Evolutionary conservation across 1,140 invertebrate genomes (phyloP), one percentile per base, ranked within the genome.

Genomic region (Cylas formicarius): DNA sequence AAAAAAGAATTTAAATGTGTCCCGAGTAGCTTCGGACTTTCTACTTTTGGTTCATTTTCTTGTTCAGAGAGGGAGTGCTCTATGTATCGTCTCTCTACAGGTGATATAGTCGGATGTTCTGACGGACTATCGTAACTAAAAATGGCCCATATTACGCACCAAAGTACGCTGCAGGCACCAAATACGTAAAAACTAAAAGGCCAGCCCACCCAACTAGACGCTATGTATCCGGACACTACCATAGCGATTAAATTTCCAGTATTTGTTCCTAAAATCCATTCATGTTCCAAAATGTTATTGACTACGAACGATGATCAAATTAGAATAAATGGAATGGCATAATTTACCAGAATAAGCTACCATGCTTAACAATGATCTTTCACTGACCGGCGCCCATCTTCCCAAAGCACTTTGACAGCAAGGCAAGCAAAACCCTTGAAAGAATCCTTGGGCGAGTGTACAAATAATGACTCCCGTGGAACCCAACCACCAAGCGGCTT

Each of bases 111-210:
- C 7, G 61, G 63, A 34, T 77, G 75, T 1, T 72, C 62, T 0
- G 63, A 55, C 0, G 92, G 91, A 2, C 72, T 66, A 52, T 82
- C 78, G 2, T 75, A 73, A 0, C 80, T 76, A 19, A 78, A 70
- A 24, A 76, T 65, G 23, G 73, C 66, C 74, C 82, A 87, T 0
- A 75, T 8, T 0, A 73, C 48, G 9, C 73, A 71, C 74, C 80
- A 83, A 0, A 72, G 1, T 1, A 82, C 44, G 7, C 76, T 69
- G 0, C 77, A 50, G 4, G 56, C 68, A 40, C 86, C 84, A 56
- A 86, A 82, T 0, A 77, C 58, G 55, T 88, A 89, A 60, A 86
- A 89, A 3, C 84, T 77, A 16, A 77, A 72, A 0, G 82, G 82
- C 86, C 86, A 88, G 0, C 85, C 86, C 2, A 73, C 49, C 3